Base-by-base conservation (phyloP, 2,888 invertebrate species). In the Ctena decussata region DNA sequence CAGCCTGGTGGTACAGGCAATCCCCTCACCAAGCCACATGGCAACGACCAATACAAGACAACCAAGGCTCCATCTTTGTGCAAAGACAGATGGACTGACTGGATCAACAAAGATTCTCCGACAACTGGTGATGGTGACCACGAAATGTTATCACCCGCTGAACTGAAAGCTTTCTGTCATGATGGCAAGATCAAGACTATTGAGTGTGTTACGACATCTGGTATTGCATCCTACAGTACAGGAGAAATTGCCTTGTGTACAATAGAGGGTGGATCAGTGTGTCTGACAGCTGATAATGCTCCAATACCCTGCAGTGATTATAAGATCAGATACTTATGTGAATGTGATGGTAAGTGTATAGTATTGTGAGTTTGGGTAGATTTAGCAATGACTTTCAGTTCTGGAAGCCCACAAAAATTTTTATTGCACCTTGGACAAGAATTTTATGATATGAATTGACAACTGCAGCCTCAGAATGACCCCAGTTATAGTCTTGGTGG, bases 201-300 rank as follows among this genome's bases (percentile, higher is more conserved):
- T 37, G 93, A 95, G 80, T 79, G 82, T 89, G 76, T 89, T 35
- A 93, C 93, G n/a, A 81, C 89, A 11, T 80, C 84, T 46, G 89
- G 89, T 18, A 88, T 87, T 11, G 90, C 92, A 21, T 89, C 89
- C 53, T 90, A 89, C 77, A 90, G 91, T 24, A 91, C 93, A 35
- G 91, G 93, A 27, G 93, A 94, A 77, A 84, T 91, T 5, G 85
- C 89, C 32, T 81, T 83, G n/a, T 95, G 95, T 83, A 89, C 92
- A 44, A 94, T 81, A 0, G 79, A 81, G 46, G 74, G 57, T 35
- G 86, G 86, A 37, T 75, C 85, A 21, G 77, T 97, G 1, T 98
- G 98, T 94, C 76, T 85, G n/a, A 93, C 92, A 65, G 72, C 71
- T 5, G 92, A 93, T 27, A 93, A 92, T 75, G 74, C 77, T 72